Conservation (phyloP, 2,888 invertebrate genomes). For the Amiota mariae region DNA sequence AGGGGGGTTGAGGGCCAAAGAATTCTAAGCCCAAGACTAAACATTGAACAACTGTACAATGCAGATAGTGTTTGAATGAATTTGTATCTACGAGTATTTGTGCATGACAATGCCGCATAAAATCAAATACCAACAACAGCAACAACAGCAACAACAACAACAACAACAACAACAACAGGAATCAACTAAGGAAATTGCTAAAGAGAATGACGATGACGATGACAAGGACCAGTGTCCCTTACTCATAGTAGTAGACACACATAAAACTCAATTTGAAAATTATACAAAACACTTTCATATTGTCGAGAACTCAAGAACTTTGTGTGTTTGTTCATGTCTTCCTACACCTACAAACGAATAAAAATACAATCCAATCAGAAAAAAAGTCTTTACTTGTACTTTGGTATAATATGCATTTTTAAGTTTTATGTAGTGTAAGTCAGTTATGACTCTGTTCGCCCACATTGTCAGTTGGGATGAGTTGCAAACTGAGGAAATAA, state of each 20-base stretch:
- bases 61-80: not conserved
- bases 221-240: not conserved
- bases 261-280: conserved; percentile 61
- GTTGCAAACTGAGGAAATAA: too few species aligned
- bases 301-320: not conserved
- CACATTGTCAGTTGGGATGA: too few species aligned
- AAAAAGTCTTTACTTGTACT: not conserved
- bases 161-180: too few species aligned
- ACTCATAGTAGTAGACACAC: conserved; percentile 25
- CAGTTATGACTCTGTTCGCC: not conserved
- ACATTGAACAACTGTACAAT: not conserved
- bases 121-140: conserved; percentile 8
- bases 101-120: conserved; percentile 20
- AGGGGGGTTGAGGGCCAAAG: too few species aligned
- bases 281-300: conserved; percentile 47
- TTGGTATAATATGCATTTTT: conserved; percentile 38
- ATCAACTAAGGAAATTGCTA: conserved; percentile 13
- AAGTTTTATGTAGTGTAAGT: conserved; percentile 33
- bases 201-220: not conserved
- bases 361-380: conserved; percentile 24
- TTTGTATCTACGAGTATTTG: not conserved
- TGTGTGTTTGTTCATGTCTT: too few species aligned
- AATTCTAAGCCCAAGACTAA: too few species aligned
- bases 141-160: too few species aligned
- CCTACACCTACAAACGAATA: not conserved